Base-by-base conservation (phyloP, 2,888 invertebrate genomes). In the Epinotia ramella region DNA sequence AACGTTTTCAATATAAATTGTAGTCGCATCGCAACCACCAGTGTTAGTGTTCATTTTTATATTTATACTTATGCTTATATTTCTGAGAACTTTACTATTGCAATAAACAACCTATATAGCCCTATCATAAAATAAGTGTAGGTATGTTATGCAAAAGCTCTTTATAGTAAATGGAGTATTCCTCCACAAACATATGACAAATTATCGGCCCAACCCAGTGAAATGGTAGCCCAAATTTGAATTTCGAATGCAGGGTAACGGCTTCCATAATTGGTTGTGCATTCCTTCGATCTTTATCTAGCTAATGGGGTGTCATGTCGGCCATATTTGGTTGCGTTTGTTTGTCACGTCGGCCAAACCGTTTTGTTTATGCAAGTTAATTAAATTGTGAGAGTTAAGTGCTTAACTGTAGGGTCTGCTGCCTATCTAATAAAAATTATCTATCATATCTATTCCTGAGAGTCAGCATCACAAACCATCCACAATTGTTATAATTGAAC, bases 271-370 rank as follows among this genome's bases (percentile, higher is more conserved):
- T 76, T 76, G 76, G 62, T 18, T 46, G 71, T 66, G 62, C 76
- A 76, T 76, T 76, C 76, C 72, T 66, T 28, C 59, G 72, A 71
- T 76, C 70, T 46, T 56, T 72, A 76, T 76, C 72, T 76, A 28
- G 33, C 76, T 76, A 76, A 76, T 76, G 72, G 71, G 62, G 72
- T 76, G 71, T 76, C 75, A 72, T 57, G 71, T 72, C 66, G 66
- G 44, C 44, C 68, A 44, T 68, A 44, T 24, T 44, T 44, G 33
- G n/a, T 44, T 70, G 49, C 59, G 24, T 65, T 65, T n/a, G 24
- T 57, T 71, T 71, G 75, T 75, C 70, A 71, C 66, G 65, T 65
- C 65, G 40, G 28, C 65, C 49, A 53, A 67, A 49, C 44, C 18
- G 60, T 53, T 67, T 40, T 64, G 69, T 64, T 73, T 67, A 70